Evolutionary conservation across 1,140 invertebrate genomes (phyloP).

Genomic region (Bombyx mori): DNA sequence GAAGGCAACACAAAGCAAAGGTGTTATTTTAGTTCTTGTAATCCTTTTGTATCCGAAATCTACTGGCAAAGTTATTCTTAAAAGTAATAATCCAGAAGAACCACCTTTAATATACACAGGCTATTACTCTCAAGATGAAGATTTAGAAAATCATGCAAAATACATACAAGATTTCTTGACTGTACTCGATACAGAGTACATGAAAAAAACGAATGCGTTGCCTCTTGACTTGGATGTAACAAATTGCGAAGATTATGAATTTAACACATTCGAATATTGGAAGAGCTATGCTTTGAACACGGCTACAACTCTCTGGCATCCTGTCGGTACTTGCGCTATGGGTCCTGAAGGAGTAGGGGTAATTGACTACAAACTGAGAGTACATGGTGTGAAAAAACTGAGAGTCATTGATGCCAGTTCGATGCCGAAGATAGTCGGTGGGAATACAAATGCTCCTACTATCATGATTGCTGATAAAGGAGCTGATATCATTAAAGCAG

Average conservation of each 20-base stretch:
- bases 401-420: slow-evolving; percentile 47
- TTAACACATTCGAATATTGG: slow-evolving; percentile 78
- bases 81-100: slow-evolving; percentile 84
- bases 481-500: slow-evolving; percentile 76
- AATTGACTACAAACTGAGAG: slow-evolving; percentile 67
- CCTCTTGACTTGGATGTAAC: slow-evolving; percentile 48
- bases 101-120: slow-evolving; percentile 91
- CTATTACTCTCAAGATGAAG: slow-evolving; percentile 83
- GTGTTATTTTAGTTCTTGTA: slow-evolving; percentile 83
- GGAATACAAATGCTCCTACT: slow-evolving; percentile 42
- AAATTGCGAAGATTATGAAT: slow-evolving; percentile 71
- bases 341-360: slow-evolving; percentile 71
- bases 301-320: slow-evolving; percentile 45
- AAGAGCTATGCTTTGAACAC: slow-evolving; percentile 58
- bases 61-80: slow-evolving; percentile 80
- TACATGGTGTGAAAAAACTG: slow-evolving; percentile 64
- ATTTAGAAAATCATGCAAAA: slow-evolving; percentile 82
- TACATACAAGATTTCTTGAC: slow-evolving; percentile 77
- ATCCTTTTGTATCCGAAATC: slow-evolving; percentile 86
- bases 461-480: slow-evolving; percentile 80
- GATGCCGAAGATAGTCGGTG: slow-evolving; percentile 43
- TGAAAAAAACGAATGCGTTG: slow-evolving; percentile 66
- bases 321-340: slow-evolving; percentile 74
- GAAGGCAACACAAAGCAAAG: slow-evolving; percentile 76
- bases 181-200: slow-evolving; percentile 69